Conservation (phyloP, 2,888 invertebrate species). For the Drosophila picticornis region DNA sequence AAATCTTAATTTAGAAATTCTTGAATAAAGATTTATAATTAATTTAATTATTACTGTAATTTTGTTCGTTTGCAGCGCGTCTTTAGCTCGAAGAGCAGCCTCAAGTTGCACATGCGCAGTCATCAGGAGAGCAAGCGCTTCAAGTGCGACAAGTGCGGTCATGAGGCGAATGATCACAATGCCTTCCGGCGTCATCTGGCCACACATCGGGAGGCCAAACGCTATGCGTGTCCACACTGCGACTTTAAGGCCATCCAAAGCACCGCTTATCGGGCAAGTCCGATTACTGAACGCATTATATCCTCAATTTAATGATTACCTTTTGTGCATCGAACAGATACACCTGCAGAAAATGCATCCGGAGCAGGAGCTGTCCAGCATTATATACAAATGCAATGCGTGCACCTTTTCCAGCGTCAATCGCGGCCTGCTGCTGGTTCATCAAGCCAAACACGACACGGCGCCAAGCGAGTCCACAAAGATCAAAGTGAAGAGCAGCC, state of each 20-base stretch:
- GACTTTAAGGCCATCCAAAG: constrained; percentile 93
- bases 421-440: constrained; percentile 81
- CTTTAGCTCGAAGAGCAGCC: constrained; percentile 85
- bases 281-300: too few species aligned
- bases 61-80: constrained; percentile 50
- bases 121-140: constrained; percentile 86
- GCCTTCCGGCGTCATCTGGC: constrained; percentile 91
- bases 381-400: constrained; percentile 85
- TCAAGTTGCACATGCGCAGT: constrained; percentile 86
- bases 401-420: constrained; percentile 84
- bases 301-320: neutral
- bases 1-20: neutral
- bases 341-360: constrained; percentile 93
- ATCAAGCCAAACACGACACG: constrained; percentile 81
- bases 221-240: constrained; percentile 92
- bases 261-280: constrained; percentile 88
- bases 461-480: constrained; percentile 57
- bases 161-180: constrained; percentile 92
- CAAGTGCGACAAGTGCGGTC: constrained; percentile 90
- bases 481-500: constrained; percentile 83
- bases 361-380: constrained; percentile 87
- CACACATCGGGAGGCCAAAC: constrained; percentile 90
- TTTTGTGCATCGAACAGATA: constrained; percentile 77
- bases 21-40: neutral
- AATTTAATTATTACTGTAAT: neutral